A percentile compares a stretch with the other conserved stretches of the same genome.
phyloP scores from a whole-genome alignment of 1,140 invertebrate species.

The Armadillidium nasatum region DNA sequence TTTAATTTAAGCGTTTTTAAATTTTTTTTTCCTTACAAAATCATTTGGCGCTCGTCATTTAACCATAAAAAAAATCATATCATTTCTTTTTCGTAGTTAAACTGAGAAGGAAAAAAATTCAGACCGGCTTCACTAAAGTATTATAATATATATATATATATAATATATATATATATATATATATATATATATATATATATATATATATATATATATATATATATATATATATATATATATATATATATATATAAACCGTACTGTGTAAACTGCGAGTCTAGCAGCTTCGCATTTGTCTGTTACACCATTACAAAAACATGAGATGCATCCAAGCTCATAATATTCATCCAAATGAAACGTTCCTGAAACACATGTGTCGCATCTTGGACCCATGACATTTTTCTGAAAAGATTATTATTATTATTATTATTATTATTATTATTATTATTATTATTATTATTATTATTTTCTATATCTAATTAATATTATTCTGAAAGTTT shows the following conservation, averaged over 20 bases:
- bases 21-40: no score
- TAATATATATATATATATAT: slow-evolving; percentile 16
- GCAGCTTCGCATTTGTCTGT: slow-evolving; percentile 63
- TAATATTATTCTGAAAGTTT: no score
- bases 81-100: no score
- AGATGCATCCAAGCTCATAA: slow-evolving; percentile 75
- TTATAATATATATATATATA: no score
- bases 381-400: slow-evolving; percentile 66
- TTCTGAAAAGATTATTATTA: slow-evolving; percentile 43
- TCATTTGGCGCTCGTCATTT: no score
- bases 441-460: no score
- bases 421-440: no score
- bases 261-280: slow-evolving; percentile 56
- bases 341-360: slow-evolving; percentile 71
- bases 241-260: slow-evolving; percentile 49
- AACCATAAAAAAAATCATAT: no score
- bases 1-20: no score
- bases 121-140: no score
- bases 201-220: slow-evolving; percentile 11
- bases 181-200: slow-evolving; percentile 15
- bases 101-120: no score
- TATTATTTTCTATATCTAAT: no score
- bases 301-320: slow-evolving; percentile 89
- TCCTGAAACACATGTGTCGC: slow-evolving; percentile 71
- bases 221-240: slow-evolving; percentile 16